phyloP scores from a whole-genome alignment of 2,888 invertebrate species.

The Apoda limacodes region DNA sequence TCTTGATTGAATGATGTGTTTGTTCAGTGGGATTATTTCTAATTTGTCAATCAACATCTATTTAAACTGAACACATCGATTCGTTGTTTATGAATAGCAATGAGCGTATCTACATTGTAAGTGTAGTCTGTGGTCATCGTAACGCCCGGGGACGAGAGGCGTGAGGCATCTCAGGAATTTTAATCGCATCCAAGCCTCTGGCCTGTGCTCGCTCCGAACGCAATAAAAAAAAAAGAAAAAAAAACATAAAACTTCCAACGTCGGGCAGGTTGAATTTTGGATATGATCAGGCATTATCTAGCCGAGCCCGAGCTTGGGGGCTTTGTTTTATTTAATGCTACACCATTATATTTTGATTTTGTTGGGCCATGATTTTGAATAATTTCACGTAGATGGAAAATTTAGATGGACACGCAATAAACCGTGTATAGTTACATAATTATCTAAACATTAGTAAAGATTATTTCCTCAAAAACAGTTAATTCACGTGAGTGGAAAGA shows the following conservation, averaged over 20 bases:
- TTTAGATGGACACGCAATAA: too few relatives aligned
- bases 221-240: conserved; percentile 45
- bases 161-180: conserved; percentile 64
- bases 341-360: too few relatives aligned
- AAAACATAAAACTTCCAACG: conserved; percentile 26
- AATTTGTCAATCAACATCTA: too few relatives aligned
- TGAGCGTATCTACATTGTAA: conserved; percentile 17
- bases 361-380: too few relatives aligned
- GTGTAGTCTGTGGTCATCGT: conserved; percentile 36
- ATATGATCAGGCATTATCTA: not conserved
- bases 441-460: too few relatives aligned
- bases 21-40: too few relatives aligned
- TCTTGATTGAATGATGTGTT: too few relatives aligned
- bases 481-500: too few relatives aligned
- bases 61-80: too few relatives aligned
- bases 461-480: too few relatives aligned
- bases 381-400: too few relatives aligned
- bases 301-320: not conserved
- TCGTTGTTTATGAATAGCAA: not conserved
- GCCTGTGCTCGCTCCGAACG: conserved; percentile 35
- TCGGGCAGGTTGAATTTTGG: conserved; percentile 45
- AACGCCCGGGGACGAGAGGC: conserved; percentile 44
- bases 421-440: too few relatives aligned
- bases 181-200: conserved; percentile 61
- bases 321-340: not conserved